Base-by-base conservation (phyloP, 2,888 invertebrate species). In the Steinernema carpocapsae region DNA sequence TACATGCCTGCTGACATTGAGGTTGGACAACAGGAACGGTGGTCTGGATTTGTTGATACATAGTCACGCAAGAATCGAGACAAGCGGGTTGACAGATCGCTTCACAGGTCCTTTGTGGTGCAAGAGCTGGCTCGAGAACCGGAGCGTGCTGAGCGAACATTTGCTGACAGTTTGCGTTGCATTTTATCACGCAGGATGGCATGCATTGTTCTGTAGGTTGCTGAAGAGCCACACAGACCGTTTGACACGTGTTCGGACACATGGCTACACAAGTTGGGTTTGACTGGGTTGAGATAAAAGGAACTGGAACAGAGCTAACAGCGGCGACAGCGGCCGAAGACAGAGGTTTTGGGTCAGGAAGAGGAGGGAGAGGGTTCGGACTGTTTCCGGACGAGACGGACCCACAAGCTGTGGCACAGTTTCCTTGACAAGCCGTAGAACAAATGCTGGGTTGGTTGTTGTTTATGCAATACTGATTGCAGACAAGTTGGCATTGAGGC, bases 391-490 rank as follows among this genome's bases (percentile, higher is more conserved):
- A 32, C 10, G 64, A 29, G 6, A 32, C 32, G 1, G 26, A 1
- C 2, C 29, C 22, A 26, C 64, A 64, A 1, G 64, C 64, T 26
- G 10, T 29, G 17, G 64, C 64, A 32, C 64, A 64, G 64, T 64
- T 64, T 17, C 29, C 22, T 17, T 17, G 22, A 26, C 64, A 64
- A 1, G 64, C 64, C 32, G 64, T 26, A 10, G 64, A 26, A 26
- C 64, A 64, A 29, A 64, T 12, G n/a, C 32, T 32, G 1, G 64
- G 64, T n/a, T 64, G 64, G 32, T 64, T 64, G 32, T 64, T 64
- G 64, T 64, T 64, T 32, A 64, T 37, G 64, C 64, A 64, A 26
- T 64, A 64, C 64, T 64, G 64, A 29, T 64, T 64, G 64, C 64
- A 64, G 3, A 64, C 64, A 26, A 64, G 24, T 29, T 64, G 64